Evolutionary conservation across 2,113 vertebrate genomes (phyloP), one percentile per base, ranked within the genome.

Genomic region (Oenanthe melanoleuca): DNA sequence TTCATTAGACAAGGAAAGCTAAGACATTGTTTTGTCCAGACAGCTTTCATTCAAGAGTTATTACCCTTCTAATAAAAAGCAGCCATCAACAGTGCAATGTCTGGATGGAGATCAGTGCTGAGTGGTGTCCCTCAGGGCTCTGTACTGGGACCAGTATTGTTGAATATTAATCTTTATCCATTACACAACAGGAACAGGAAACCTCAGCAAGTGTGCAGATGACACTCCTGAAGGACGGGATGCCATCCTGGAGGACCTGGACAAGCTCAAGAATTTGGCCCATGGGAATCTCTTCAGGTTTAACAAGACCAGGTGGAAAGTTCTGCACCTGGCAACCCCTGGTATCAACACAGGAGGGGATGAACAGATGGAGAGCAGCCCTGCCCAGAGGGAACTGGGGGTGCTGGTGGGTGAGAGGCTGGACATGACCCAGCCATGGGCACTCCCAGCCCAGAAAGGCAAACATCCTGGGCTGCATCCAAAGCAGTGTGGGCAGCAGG

Each of bases 401-500:
- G 4, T 34, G 19, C 0, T 57, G 14, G 12, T 21, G 13, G 25
- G 5, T 6, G 9, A 73, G 19, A 60, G 40, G 40, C 34, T 67
- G 25, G 14, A 50, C 20, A 3, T 1, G 4, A 84, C 4, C 44
- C 0, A 0, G 5, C 29, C 19, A 28, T 0, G 1, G 2, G 18
- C 3, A 2, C 33, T 37, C 1, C 0, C 26, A 85, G 14, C 13
- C 19, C 55, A 65, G n/a, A 25, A 5, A 22, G 29, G 26, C 70
- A 78, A 38, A 1, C 0, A 5, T 17, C 33, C 15, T 47, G 28
- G 34, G 40, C 60, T 73, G 40, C 18, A 65, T 28, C 34, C 42
- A 47, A 19, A 71, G 28, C 16, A 38, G 23, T 0, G 0, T 17
- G 20, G 22, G 0, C 44, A 88, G 49, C 19, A 55, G 40, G 29